Conservation (phyloP, 2,113 vertebrate genomes). For the Ammodytes marinus region DNA sequence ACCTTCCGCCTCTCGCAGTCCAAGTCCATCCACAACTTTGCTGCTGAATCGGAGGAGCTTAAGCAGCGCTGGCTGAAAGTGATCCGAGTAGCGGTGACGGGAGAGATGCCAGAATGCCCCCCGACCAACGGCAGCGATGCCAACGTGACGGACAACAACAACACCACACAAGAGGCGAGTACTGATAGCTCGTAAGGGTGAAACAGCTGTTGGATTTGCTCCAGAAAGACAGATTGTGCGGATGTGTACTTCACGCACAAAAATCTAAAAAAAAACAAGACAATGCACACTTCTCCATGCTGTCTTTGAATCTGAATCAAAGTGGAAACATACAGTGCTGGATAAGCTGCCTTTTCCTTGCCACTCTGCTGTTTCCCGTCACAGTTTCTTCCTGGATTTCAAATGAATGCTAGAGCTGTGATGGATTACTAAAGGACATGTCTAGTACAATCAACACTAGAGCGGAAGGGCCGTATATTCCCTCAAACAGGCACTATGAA, state of each 20-base stretch:
- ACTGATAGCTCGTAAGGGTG: constrained; percentile 71
- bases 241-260: constrained; percentile 17
- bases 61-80: constrained; percentile 96
- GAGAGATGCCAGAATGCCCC: constrained; percentile 85
- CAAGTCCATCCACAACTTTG: constrained; percentile 94
- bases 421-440: constrained; percentile 63
- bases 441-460: constrained; percentile 74
- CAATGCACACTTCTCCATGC: constrained; percentile 9
- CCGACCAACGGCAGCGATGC: constrained; percentile 48
- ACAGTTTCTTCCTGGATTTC: constrained; percentile 35
- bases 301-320: constrained; percentile 28
- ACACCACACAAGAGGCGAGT: constrained; percentile 63
- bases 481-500: constrained; percentile 27
- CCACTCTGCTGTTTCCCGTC: background rate
- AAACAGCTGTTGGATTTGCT: constrained; percentile 10
- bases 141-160: constrained; percentile 55
- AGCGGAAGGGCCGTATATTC: constrained; percentile 50
- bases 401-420: constrained; percentile 42
- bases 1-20: constrained; percentile 96
- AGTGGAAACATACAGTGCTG: constrained; percentile 55
- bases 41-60: constrained; percentile 93
- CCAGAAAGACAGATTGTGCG: constrained; percentile 1
- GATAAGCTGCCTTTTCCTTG: constrained; percentile 62
- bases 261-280: background rate
- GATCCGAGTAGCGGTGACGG: constrained; percentile 92